Conservation (phyloP, 2,113 vertebrate genomes). For the Beaufortia kweichowensis region DNA sequence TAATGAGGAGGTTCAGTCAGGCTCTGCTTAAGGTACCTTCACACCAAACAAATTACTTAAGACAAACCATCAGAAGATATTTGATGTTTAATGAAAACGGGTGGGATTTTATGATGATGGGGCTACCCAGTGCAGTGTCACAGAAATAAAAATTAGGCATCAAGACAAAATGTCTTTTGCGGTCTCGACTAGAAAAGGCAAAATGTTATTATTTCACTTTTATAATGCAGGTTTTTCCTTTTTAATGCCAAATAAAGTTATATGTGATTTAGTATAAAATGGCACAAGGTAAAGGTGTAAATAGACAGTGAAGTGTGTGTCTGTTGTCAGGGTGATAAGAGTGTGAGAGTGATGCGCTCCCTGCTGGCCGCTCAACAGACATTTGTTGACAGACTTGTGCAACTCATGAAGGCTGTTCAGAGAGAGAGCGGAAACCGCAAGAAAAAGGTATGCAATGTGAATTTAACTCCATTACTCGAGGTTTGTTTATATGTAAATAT, state of each 20-base stretch:
- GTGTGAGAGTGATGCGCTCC: slow-evolving; percentile 94
- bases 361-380: slow-evolving; percentile 95
- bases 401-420: slow-evolving; percentile 98
- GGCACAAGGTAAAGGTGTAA: not conserved
- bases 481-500: not conserved
- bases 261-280: too few species aligned
- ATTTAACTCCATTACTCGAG: too few species aligned
- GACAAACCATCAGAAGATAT: too few species aligned
- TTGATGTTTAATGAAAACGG: too few species aligned
- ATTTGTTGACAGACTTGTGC: slow-evolving; percentile 92
- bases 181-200: too few species aligned
- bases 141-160: too few species aligned
- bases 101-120: too few species aligned
- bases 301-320: not conserved
- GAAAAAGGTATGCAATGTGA: slow-evolving; percentile 85
- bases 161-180: too few species aligned
- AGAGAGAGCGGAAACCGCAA: slow-evolving; percentile 97
- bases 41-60: slow-evolving; percentile 2
- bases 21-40: slow-evolving; percentile 88
- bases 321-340: slow-evolving; percentile 87
- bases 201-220: too few species aligned
- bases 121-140: too few species aligned
- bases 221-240: too few species aligned
- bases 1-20: slow-evolving; percentile 97
- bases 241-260: too few species aligned